Evolutionary conservation across 2,113 vertebrate genomes (phyloP).

Genomic region (Bubo blakistoni): DNA sequence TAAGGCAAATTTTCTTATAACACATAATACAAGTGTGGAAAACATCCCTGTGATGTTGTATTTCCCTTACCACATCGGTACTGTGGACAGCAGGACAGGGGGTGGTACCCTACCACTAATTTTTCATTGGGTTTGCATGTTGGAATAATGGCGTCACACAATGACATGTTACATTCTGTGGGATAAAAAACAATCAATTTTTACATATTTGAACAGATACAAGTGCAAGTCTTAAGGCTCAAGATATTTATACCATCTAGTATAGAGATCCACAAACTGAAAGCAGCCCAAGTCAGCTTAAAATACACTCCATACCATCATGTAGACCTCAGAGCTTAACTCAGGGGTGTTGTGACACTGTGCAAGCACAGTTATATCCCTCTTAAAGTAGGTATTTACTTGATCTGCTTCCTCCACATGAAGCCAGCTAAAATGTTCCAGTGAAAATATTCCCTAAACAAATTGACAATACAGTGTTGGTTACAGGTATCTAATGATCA

Average conservation of each 20-base stretch:
- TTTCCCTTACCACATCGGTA: conserved; percentile 87
- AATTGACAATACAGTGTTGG: neutral
- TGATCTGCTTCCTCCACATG: neutral
- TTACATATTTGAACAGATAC: neutral
- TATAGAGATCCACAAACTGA: neutral
- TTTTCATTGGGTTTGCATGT: conserved; percentile 83
- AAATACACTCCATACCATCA: neutral
- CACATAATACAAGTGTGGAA: neutral
- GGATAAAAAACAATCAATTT: neutral
- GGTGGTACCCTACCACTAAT: conserved; percentile 80
- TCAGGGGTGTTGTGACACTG: neutral
- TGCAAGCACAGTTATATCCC: neutral
- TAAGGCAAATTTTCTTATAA: neutral
- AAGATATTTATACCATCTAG: neutral
- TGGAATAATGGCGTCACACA: conserved; percentile 81
- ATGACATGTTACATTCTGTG: conserved; percentile 89
- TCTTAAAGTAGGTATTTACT: neutral
- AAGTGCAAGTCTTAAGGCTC: neutral
- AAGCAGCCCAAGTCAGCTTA: neutral
- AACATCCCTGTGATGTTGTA: neutral
- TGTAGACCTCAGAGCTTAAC: neutral
- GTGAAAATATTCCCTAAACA: neutral
- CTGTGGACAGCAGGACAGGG: conserved; percentile 91
- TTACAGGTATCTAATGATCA: neutral
- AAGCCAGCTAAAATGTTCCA: neutral